Percentiles rank a stretch among this genome's conserved stretches.
Evolutionary conservation across 2,888 invertebrate genomes (phyloP).

Genomic region (Stegophylla sp.): DNA sequence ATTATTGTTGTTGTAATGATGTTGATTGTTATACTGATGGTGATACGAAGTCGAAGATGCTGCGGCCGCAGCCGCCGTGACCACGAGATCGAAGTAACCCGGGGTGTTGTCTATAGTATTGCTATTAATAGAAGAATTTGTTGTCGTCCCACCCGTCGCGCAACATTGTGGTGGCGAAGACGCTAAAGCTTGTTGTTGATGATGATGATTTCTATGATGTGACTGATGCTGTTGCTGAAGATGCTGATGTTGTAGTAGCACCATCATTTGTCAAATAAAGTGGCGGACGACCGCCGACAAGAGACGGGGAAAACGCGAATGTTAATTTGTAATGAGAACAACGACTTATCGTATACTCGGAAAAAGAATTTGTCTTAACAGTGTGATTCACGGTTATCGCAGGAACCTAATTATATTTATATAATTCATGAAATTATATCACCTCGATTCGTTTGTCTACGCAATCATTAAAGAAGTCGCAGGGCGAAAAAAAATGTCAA

Average conservation of each 20-base stretch:
- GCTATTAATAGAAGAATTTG: slow-evolving; percentile 4
- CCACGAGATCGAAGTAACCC: slow-evolving; percentile 40
- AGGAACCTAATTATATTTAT: no score
- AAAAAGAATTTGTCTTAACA: no score
- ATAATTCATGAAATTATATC: no score
- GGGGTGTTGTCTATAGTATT: neutral
- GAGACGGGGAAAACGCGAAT: neutral
- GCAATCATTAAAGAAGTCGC: no score
- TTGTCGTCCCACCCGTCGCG: slow-evolving; percentile 62
- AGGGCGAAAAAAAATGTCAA: no score
- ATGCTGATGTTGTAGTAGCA: slow-evolving; percentile 49
- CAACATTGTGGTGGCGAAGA: slow-evolving; percentile 65
- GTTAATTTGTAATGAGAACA: no score
- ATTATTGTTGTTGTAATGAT: slow-evolving; percentile 33
- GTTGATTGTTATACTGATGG: slow-evolving; percentile 19
- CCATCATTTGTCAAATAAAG: slow-evolving; percentile 37
- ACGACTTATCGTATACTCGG: no score
- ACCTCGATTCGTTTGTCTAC: no score
- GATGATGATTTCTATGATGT: slow-evolving; percentile 2
- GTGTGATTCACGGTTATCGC: no score
- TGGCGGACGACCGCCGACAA: slow-evolving; percentile 31
- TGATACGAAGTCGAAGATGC: slow-evolving; percentile 24
- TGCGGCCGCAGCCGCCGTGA: slow-evolving; percentile 35
- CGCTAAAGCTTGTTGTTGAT: slow-evolving; percentile 11
- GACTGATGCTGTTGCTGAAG: slow-evolving; percentile 21